Conservation (phyloP, 2,113 vertebrate genomes). For the Platichthys stellatus region DNA sequence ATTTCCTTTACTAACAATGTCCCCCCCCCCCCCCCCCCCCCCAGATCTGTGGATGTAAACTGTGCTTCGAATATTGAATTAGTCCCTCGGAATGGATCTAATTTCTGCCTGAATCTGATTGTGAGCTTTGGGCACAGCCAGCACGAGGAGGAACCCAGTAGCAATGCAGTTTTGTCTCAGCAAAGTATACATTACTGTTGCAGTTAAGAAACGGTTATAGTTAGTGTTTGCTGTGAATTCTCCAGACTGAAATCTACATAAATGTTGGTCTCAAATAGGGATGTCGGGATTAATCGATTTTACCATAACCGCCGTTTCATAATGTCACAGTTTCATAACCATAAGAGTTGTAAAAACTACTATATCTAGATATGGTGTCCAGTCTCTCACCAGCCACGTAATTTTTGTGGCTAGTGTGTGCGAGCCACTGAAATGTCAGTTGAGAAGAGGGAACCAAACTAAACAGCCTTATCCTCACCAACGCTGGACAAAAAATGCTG, state of each 20-base stretch:
- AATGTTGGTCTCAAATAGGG: not conserved
- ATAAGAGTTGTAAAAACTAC: too few relatives aligned
- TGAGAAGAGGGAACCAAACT: too few relatives aligned
- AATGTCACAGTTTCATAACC: too few relatives aligned
- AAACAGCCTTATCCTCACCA: too few relatives aligned
- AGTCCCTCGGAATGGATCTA: constrained; percentile 33
- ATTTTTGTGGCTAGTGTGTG: too few relatives aligned
- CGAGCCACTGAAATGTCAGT: too few relatives aligned
- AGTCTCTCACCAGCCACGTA: too few relatives aligned
- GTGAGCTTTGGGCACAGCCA: constrained; percentile 5
- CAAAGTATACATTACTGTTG: not conserved
- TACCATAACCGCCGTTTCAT: too few relatives aligned
- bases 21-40: not conserved
- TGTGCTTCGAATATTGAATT: constrained; percentile 47
- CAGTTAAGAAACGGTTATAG: not conserved
- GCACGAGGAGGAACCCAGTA: constrained; percentile 1
- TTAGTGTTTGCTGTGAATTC: not conserved
- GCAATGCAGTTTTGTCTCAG: not conserved
- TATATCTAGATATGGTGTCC: too few relatives aligned
- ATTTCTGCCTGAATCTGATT: constrained; percentile 51
- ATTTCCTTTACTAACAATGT: not conserved
- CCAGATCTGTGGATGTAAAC: constrained; percentile 11
- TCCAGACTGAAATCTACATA: not conserved
- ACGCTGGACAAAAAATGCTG: too few relatives aligned
- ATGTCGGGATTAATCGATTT: too few relatives aligned